Conservation (phyloP, 2,797 vertebrate genomes). For the Molossus molossus region DNA sequence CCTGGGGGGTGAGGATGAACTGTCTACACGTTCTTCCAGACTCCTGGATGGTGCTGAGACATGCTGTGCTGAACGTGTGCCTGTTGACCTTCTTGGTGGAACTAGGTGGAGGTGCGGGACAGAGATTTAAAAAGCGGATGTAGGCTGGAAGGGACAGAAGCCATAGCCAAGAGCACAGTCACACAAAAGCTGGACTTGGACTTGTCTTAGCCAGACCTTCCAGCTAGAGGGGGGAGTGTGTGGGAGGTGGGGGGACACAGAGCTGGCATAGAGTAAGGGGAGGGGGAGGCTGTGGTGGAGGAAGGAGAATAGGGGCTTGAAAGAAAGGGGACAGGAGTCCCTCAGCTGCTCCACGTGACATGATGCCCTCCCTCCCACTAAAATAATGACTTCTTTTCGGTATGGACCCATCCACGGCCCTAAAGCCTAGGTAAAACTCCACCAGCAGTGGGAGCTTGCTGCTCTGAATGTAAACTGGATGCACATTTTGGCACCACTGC, state of each 20-base stretch:
- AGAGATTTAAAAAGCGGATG: not conserved
- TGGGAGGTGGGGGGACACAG: no score
- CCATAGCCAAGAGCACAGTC: not conserved
- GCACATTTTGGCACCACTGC: not conserved
- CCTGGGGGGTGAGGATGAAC: constrained; percentile 34
- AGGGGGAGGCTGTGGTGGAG: not conserved
- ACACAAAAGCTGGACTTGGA: not conserved
- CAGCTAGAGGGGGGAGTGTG: not conserved
- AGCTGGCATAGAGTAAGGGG: not conserved
- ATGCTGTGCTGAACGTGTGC: not conserved
- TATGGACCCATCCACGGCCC: not conserved
- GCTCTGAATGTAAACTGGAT: not conserved
- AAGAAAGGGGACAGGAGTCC: not conserved
- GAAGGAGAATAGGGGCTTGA: not conserved
- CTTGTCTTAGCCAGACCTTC: not conserved
- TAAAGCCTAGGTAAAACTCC: not conserved
- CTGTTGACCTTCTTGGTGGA: not conserved
- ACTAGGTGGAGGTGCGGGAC: not conserved
- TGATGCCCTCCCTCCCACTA: not conserved
- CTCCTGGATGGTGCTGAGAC: not conserved
- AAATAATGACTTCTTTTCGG: not conserved
- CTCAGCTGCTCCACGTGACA: not conserved
- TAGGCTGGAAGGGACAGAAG: not conserved
- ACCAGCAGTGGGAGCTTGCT: not conserved
- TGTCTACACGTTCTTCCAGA: not conserved